Evolutionary conservation across 2,888 invertebrate genomes (phyloP).

Genomic region (Lasioglossum oenotherae): DNA sequence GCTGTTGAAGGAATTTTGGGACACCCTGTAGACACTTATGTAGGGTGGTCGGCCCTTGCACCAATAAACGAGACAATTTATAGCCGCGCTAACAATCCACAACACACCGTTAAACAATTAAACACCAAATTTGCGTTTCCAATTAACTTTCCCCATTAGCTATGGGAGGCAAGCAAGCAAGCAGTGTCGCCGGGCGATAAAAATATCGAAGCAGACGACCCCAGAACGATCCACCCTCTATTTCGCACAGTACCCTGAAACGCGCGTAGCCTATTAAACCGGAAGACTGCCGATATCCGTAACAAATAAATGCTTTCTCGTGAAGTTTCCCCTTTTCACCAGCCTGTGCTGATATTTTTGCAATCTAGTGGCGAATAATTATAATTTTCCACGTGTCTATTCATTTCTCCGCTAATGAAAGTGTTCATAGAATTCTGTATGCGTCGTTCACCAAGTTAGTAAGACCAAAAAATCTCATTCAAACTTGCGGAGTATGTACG

Average conservation of each 20-base stretch:
- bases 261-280: conserved; percentile 5
- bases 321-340: neutral
- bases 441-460: no score
- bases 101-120: neutral
- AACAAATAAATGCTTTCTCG: neutral
- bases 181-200: neutral
- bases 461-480: no score
- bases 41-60: neutral
- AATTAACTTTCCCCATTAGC: neutral
- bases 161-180: neutral
- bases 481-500: no score
- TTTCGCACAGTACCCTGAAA: neutral
- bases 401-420: neutral
- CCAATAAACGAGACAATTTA: neutral
- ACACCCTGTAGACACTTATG: neutral
- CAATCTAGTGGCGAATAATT: neutral
- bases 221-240: neutral
- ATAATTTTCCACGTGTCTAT: neutral
- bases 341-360: neutral
- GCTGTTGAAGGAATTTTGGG: no score
- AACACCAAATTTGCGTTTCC: neutral
- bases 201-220: conserved; percentile 6
- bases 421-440: no score
- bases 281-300: neutral
- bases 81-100: neutral